These are phyloP conservation scores for Drosophila malerkotliana DNA, from an alignment of 1,140 invertebrate species.

Conservation along the genomic window DNA sequence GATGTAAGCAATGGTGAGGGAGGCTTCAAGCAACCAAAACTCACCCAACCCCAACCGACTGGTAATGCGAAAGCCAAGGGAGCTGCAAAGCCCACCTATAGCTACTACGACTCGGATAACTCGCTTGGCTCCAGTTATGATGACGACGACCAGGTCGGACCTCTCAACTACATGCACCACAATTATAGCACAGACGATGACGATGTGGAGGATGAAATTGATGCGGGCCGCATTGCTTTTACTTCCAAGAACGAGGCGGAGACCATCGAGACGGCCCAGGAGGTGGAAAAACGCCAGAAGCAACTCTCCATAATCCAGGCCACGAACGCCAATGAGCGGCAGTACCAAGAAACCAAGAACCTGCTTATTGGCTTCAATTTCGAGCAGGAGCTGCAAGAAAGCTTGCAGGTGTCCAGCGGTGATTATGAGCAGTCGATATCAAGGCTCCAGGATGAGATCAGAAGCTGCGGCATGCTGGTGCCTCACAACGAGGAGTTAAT, in stretches of 20 bases:
- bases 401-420: constrained; percentile 15
- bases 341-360: constrained; percentile 81
- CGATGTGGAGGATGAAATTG: constrained; percentile 53
- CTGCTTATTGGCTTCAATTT: constrained; percentile 76
- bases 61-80: constrained; percentile 16
- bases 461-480: constrained; percentile 71
- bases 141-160: constrained; percentile 48
- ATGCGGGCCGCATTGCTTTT: constrained; percentile 88
- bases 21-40: constrained; percentile 38
- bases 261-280: constrained; percentile 88
- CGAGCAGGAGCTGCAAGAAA: constrained; percentile 17
- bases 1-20: constrained; percentile 63
- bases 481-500: constrained; percentile 46
- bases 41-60: background rate
- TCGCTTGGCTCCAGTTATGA: constrained; percentile 72
- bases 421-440: constrained; percentile 72
- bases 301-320: constrained; percentile 83
- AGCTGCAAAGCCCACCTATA: constrained; percentile 36
- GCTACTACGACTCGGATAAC: constrained; percentile 76
- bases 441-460: constrained; percentile 74
- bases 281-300: constrained; percentile 80
- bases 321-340: constrained; percentile 81
- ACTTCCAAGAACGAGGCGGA: constrained; percentile 93
- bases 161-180: constrained; percentile 21
- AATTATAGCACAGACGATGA: constrained; percentile 64